Percentiles rank a stretch among this genome's conserved stretches.
Conservation (phyloP, 2,113 vertebrate genomes). For the Lophochroa leadbeateri region DNA sequence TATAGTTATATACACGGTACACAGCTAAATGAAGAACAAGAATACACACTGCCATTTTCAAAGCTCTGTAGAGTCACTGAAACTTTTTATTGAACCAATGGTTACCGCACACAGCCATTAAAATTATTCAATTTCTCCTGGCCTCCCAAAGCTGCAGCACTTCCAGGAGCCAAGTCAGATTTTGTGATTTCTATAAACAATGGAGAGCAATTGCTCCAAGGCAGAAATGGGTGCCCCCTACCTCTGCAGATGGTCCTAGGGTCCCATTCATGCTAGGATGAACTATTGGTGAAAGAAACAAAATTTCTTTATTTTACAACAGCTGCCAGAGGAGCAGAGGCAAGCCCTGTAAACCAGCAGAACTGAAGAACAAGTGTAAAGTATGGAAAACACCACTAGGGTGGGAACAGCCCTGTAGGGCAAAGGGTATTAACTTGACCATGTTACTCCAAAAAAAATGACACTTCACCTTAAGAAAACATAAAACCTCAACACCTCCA, state of each 20-base stretch:
- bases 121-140: background rate
- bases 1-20: background rate
- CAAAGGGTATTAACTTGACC: background rate
- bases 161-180: background rate
- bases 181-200: background rate
- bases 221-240: background rate
- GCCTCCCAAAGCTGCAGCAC: background rate
- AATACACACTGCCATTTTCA: background rate
- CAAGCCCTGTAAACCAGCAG: background rate
- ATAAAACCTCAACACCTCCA: background rate
- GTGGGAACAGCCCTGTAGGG: background rate
- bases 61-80: background rate
- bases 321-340: background rate
- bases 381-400: background rate
- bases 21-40: background rate
- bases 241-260: background rate
- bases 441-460: background rate
- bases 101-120: background rate
- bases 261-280: background rate
- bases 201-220: background rate
- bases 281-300: background rate
- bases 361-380: background rate
- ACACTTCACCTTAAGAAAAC: background rate
- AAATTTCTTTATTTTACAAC: background rate
- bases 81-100: background rate